Base-by-base conservation (phyloP, 2,888 invertebrate species). In the Odontomyia ornata region DNA sequence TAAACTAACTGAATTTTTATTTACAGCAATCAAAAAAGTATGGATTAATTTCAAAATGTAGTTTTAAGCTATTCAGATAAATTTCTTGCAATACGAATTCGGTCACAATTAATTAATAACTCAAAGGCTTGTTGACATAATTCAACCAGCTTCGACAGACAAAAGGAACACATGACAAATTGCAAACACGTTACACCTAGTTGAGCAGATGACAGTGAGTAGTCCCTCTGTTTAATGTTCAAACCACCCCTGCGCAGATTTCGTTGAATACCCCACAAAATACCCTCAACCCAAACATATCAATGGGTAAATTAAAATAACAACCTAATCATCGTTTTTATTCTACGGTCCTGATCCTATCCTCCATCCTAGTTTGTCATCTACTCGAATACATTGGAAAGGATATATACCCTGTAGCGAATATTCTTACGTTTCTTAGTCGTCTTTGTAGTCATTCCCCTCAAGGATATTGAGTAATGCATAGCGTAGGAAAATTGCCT, bases 281-380 rank as follows among this genome's bases (percentile, higher is more conserved):
- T 78, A 69, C 73, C 79, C 77, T 77, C 67, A 76, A 64, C 76
- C 69, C 69, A 78, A 78, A 82, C 81, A 84, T 85, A 86, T 86
- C 86, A 86, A 86, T 86, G 85, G 85, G 86, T 85, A 86, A 86
- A 86, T 86, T 86, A 86, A 86, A 86, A 86, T 86, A 86, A 86
- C 86, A 86, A 86, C 86, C 86, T 86, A 86, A 86, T 86, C 86
- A 86, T 86, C 86, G 85, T 86, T 86, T 86, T 86, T 79, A 76
- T 79, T 77, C 78, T 65, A 60, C 65, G 76, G 79, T 76, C 76
- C 76, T 76, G 77, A 79, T 77, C 79, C 77, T 76, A 73, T 52
- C 71, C 60, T 67, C 62, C 52, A 79, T 75, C 28, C 77, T 77
- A 76, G 77, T 79, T 79, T 77, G 72, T 75, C 76, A 77, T 76